Evolutionary conservation across 2,888 invertebrate species (phyloP).

Genomic region (Acanthosepion lycidas): DNA sequence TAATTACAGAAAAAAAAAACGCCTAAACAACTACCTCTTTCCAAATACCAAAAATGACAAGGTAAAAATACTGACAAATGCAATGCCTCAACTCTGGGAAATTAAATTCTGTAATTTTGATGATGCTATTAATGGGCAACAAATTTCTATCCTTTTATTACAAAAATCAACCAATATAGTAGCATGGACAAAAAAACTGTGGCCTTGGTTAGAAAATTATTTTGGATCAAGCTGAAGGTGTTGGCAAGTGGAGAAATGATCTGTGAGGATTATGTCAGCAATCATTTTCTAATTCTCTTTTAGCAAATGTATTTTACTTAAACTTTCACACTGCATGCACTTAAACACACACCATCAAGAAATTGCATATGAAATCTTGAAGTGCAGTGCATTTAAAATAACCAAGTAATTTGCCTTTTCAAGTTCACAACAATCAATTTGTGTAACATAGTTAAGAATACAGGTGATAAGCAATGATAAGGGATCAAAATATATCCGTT

Average conservation of each 20-base stretch:
- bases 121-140: background rate
- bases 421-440: background rate
- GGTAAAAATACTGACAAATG: background rate
- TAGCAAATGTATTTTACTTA: background rate
- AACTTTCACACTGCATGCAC: background rate
- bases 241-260: background rate
- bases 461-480: background rate
- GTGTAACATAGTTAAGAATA: background rate
- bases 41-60: background rate
- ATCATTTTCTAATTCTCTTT: background rate
- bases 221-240: background rate
- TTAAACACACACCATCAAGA: background rate
- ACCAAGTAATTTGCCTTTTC: background rate
- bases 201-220: background rate
- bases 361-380: background rate
- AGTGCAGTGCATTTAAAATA: background rate
- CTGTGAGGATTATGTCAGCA: background rate
- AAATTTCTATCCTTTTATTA: constrained; percentile 1
- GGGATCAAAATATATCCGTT: background rate
- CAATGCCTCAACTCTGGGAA: background rate
- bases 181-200: background rate
- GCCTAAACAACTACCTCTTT: background rate
- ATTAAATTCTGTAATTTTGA: background rate
- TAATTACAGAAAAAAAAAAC: background rate
- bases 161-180: background rate